Percentiles rank a stretch among this genome's conserved stretches.
phyloP scores from a whole-genome alignment of 2,888 invertebrate genomes.

The Orthosia incerta region DNA sequence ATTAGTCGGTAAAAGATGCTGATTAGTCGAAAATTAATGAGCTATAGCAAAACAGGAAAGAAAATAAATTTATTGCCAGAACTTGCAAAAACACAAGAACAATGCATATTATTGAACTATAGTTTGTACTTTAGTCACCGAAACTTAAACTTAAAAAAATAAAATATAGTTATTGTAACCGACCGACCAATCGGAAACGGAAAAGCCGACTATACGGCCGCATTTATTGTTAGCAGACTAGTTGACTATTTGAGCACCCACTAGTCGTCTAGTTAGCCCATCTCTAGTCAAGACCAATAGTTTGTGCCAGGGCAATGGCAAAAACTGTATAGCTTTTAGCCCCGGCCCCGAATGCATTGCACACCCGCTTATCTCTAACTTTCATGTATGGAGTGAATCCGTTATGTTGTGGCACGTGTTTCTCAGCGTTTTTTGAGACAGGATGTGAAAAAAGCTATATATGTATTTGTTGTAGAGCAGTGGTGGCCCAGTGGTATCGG shows the following conservation, averaged over 20 bases:
- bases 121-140: neutral
- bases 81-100: neutral
- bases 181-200: too few relatives aligned
- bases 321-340: slow-evolving; percentile 47
- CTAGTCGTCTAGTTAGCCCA: neutral
- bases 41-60: neutral
- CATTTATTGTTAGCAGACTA: neutral
- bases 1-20: neutral
- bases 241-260: neutral
- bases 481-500: too few relatives aligned
- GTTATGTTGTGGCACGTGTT: slow-evolving; percentile 38
- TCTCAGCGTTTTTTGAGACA: slow-evolving; percentile 1
- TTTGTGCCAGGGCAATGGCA: slow-evolving; percentile 34
- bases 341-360: slow-evolving; percentile 43
- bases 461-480: too few relatives aligned
- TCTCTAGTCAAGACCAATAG: slow-evolving; percentile 40
- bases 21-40: neutral
- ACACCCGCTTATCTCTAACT: slow-evolving; percentile 45
- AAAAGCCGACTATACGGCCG: neutral
- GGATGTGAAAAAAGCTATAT: neutral
- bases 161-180: too few relatives aligned
- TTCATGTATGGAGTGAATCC: slow-evolving; percentile 43
- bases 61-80: neutral
- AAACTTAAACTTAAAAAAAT: neutral
- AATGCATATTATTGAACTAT: neutral